These are phyloP conservation scores for Florisuga fusca DNA, from an alignment of 2,797 vertebrate species.

Conservation along the genomic window DNA sequence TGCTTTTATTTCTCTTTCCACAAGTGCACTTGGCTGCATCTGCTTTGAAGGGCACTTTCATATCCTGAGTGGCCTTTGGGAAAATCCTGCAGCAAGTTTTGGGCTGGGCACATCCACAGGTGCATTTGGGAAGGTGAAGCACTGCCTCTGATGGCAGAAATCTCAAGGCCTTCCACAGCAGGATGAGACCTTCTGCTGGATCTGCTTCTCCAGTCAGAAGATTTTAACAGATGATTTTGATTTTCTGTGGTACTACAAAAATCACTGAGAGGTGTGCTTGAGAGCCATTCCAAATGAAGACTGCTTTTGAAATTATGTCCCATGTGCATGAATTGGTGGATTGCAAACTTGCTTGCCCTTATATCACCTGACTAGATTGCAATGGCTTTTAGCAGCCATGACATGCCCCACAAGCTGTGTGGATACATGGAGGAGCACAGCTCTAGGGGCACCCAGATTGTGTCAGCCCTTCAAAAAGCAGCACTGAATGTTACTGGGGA, in stretches of 20 bases:
- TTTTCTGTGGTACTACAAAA: not conserved
- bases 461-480: not conserved
- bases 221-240: too few species aligned
- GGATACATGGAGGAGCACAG: not conserved
- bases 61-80: rapidly evolving
- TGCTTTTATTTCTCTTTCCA: not conserved
- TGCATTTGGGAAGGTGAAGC: not conserved
- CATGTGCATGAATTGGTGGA: not conserved
- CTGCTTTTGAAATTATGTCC: not conserved
- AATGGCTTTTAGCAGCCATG: not conserved
- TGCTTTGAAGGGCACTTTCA: not conserved
- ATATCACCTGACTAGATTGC: not conserved
- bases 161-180: not conserved
- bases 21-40: not conserved
- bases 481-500: too few species aligned
- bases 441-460: not conserved
- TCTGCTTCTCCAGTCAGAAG: not conserved
- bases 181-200: not conserved
- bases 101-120: not conserved
- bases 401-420: rapidly evolving
- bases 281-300: not conserved
- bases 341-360: rapidly evolving
- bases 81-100: not conserved
- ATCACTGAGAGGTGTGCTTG: not conserved
- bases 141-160: not conserved